Evolutionary conservation across 2,113 vertebrate genomes (phyloP), one percentile per base, ranked within the genome.

Genomic region (Phocoena sinus): DNA sequence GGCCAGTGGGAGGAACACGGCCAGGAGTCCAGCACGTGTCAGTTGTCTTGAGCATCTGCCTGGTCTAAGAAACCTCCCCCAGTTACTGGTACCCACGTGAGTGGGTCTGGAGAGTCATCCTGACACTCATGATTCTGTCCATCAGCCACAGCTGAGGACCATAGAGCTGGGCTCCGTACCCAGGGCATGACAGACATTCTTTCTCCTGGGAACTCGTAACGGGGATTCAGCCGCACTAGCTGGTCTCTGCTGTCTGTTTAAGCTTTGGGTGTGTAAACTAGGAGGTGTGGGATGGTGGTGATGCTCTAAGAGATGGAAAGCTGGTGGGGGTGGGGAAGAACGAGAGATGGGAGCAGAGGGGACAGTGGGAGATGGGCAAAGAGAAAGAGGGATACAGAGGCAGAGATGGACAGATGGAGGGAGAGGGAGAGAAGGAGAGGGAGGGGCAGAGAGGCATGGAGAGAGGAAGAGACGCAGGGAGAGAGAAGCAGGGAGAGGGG

Each of bases 11-110:
- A 44, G 65, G 15, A 9, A 2, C 36, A 8, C 8, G 10, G 11
- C 58, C 44, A 33, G 73, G 14, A 2, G 15, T 20, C 62, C 2
- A 2, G 9, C 1, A 1, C 8, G 15, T 1, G 0, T 6, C 28
- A 28, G 12, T 6, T 41, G 65, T 26, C 71, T 28, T 62, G 21
- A 25, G 36, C 23, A 33, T 2, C 36, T 21, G 0, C 12, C 23
- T 2, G 17, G n/a, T 9, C 33, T 71, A 3, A 8, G 8, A 18
- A 20, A 8, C 5, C 1, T 73, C 80, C 70, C 80, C 36, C 71
- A 14, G 8, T 20, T 23, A 1, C 58, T 21, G 53, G 53, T 36
- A 3, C 31, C 60, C 23, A 38, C 3, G 0, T 1, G 8, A n/a
- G 8, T 13, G 12, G 15, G 15, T 79, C 58, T 53, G 25, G 41